Evolutionary conservation across 2,113 vertebrate species (phyloP), one percentile per base, ranked within the genome.

Genomic region (Tenebrosternarchus preto): DNA sequence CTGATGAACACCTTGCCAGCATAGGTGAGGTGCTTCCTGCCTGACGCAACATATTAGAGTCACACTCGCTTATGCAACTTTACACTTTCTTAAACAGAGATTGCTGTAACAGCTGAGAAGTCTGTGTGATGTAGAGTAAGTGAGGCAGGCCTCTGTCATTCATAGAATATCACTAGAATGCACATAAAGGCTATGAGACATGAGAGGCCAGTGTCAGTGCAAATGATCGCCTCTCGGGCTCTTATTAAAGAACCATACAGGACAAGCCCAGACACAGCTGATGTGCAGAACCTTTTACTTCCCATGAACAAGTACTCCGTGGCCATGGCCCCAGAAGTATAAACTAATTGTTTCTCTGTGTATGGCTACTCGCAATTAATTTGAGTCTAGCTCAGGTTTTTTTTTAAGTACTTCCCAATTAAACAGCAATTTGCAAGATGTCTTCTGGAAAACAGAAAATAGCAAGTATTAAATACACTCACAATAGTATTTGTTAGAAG

Each of bases 141-240:
- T 22, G 29, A 73, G 46, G 79, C 80, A 43, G 82, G 69, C 56
- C 43, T 69, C 83, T 85, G 81, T 88, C 85, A 85, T 83, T 73
- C 80, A 60, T 82, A 82, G 78, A 78, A 80, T 82, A 71, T 85
- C 72, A 83, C 72, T 73, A 25, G 3, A 79, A 56, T 64, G 75
- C 36, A 63, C 76, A 82, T 84, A 86, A 88, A 79, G 82, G 87
- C 85, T 86, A 80, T 83, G 84, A 82, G 81, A 86, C 78, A 86
- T 82, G 81, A 27, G 71, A 85, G 79, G 69, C 29, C 60, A 82
- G 84, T 88, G 85, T 90, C 86, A 73, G 71, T 20, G 17, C 33
- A 43, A 80, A 60, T 31, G 29, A 70, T 70, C 61, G 33, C 56
- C 24, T 71, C n/a, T n/a, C n/a, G n/a, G n/a, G n/a, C n/a, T n/a